Base-by-base conservation (phyloP, 1,140 invertebrate species). In the Pomacea maculata region DNA sequence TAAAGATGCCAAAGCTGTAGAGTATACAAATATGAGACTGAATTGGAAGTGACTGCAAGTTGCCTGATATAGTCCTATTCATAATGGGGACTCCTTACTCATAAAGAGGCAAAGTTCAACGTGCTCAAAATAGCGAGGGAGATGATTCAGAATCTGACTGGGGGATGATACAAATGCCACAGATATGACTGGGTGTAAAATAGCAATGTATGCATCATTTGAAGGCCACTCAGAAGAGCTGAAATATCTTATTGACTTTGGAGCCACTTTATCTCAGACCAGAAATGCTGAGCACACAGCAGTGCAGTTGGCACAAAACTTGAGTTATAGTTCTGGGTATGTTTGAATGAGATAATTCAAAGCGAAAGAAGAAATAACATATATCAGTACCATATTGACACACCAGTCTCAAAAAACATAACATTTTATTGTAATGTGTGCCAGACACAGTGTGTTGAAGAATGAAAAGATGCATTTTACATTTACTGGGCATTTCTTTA, bases 191-290 rank as follows among this genome's bases (percentile, higher is more conserved):
- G 95, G 95, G 3, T 96, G 96, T 95, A 95, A 95, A 15, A 93
- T 95, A 34, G 88, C 96, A 11, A 96, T 96, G 95, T 95, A 94
- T 89, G 95, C 95, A 45, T 93, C 94, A 72, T 95, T 94, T 89
- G 94, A 93, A 71, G 94, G 95, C 54, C 92, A 94, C 65, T 73
- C 90, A 25, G 92, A 94, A 72, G 89, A 93, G 72, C 94, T 95
- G 0, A 87, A 93, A 82, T 93, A 93, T 87, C 90, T 96, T 34
- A 82, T 96, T 2, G 91, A 92, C 76, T 86, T 90, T 54, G 94
- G 94, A 57, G 94, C 94, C n/a, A 92, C 95, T 86, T 91, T 89
- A 76, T 88, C 89, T 61, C 83, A 93, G 1, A 90, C 87, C 75
- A 94, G 96, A 85, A 94, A 93, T 83, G 92, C 92, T 71, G 95